A percentile compares a stretch with the other conserved stretches of the same genome.
phyloP scores from a whole-genome alignment of 2,888 invertebrate species.

The Xylophagus ater region DNA sequence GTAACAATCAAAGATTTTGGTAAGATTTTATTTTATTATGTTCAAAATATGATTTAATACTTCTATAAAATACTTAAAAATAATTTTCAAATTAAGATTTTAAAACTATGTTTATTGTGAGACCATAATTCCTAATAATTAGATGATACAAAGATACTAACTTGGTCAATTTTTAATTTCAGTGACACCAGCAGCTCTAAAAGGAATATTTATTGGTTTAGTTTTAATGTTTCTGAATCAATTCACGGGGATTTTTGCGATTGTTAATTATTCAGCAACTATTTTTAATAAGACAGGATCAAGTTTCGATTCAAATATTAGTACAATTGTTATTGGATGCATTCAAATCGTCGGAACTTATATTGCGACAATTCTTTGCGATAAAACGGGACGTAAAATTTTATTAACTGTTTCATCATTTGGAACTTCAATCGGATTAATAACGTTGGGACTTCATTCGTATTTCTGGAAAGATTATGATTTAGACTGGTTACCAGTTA shows the following conservation, averaged over 20 bases:
- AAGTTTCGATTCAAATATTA: conserved; percentile 28
- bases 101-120: background rate
- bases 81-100: background rate
- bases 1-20: conserved; percentile 24
- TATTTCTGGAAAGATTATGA: conserved; percentile 15
- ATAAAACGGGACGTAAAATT: conserved; percentile 29
- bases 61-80: background rate
- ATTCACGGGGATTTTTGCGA: conserved; percentile 29
- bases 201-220: conserved; percentile 23
- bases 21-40: conserved; percentile 18
- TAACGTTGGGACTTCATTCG: conserved; percentile 26
- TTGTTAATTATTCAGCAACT: conserved; percentile 33
- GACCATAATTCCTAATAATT: too few relatives aligned
- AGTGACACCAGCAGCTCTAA: conserved; percentile 26
- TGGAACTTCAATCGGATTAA: conserved; percentile 25
- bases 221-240: conserved; percentile 27
- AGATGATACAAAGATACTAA: too few relatives aligned
- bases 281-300: conserved; percentile 30
- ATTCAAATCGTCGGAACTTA: conserved; percentile 30
- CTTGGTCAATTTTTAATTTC: conserved; percentile 11
- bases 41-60: background rate
- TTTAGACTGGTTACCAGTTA: conserved; percentile 28
- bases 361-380: conserved; percentile 28
- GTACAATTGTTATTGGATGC: conserved; percentile 30
- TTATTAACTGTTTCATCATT: conserved; percentile 28